Conservation (phyloP, 2,888 invertebrate species). For the Hydropsyche betteni region DNA sequence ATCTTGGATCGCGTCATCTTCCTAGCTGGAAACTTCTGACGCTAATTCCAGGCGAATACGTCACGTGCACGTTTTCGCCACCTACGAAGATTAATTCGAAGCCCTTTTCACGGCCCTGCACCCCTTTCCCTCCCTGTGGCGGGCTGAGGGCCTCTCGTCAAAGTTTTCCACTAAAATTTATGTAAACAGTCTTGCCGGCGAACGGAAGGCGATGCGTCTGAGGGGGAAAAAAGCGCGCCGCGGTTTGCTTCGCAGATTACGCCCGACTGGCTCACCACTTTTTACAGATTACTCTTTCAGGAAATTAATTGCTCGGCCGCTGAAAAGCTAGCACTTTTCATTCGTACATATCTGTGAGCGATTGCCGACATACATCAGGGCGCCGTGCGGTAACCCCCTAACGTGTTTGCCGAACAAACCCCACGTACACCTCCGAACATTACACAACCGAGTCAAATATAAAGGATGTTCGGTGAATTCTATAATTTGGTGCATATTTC, state of each 20-base stretch:
- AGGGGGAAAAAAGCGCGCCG: not conserved
- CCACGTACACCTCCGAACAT: no score
- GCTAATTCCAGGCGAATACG: conserved; percentile 46
- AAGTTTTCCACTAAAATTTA: conserved; percentile 49
- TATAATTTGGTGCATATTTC: no score
- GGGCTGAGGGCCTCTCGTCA: conserved; percentile 28
- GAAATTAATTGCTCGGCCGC: conserved; percentile 11
- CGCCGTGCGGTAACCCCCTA: no score
- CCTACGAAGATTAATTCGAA: conserved; percentile 41
- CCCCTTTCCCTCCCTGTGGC: not conserved
- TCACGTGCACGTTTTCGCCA: conserved; percentile 43
- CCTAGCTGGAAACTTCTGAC: conserved; percentile 42
- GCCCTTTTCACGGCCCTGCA: conserved; percentile 36
- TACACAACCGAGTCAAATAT: no score
- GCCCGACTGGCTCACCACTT: conserved; percentile 14
- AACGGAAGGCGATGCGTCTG: conserved; percentile 14
- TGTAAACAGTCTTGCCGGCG: conserved; percentile 35
- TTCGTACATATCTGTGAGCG: conserved; percentile 28
- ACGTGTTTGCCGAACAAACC: no score
- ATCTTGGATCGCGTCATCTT: conserved; percentile 18
- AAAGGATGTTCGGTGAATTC: no score
- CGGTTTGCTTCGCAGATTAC: not conserved
- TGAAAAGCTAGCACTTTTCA: conserved; percentile 15
- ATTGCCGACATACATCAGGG: conserved; percentile 16
- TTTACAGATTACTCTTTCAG: conserved; percentile 15